phyloP scores from a whole-genome alignment of 2,113 vertebrate species.

The Atrichornis clamosus region DNA sequence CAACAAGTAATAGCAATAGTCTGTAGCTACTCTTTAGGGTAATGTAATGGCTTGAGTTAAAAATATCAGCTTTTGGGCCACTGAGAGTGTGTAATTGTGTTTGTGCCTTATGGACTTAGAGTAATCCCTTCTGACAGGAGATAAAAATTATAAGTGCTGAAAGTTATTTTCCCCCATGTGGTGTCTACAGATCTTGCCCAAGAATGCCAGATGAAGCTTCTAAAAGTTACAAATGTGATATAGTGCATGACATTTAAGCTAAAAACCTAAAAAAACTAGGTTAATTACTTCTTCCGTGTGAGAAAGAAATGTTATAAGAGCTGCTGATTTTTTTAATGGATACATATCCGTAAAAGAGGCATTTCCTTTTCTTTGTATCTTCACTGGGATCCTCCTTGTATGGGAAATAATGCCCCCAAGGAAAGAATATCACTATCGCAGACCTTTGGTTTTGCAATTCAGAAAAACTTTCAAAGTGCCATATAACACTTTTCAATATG shows the following conservation, averaged over 20 bases:
- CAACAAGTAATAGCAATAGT: neutral
- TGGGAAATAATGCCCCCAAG: neutral
- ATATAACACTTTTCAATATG: neutral
- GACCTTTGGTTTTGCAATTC: neutral
- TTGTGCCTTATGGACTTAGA: neutral
- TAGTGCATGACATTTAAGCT: neutral
- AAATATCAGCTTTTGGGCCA: neutral
- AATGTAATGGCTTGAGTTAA: neutral
- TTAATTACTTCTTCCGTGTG: neutral
- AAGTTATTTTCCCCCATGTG: neutral
- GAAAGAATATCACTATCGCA: neutral
- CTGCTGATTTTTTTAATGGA: neutral
- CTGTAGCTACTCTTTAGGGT: neutral
- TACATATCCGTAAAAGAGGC: neutral
- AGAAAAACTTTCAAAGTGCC: neutral
- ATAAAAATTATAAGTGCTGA: neutral
- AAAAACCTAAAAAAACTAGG: neutral
- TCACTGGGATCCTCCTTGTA: neutral
- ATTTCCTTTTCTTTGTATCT: neutral
- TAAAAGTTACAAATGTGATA: conserved; percentile 6
- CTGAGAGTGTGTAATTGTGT: neutral
- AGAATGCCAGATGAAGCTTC: conserved; percentile 9
- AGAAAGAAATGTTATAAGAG: neutral
- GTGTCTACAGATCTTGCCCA: neutral
- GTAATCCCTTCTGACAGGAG: neutral